phyloP scores from a whole-genome alignment of 2,113 vertebrate genomes.

The Edolisoma coerulescens region DNA sequence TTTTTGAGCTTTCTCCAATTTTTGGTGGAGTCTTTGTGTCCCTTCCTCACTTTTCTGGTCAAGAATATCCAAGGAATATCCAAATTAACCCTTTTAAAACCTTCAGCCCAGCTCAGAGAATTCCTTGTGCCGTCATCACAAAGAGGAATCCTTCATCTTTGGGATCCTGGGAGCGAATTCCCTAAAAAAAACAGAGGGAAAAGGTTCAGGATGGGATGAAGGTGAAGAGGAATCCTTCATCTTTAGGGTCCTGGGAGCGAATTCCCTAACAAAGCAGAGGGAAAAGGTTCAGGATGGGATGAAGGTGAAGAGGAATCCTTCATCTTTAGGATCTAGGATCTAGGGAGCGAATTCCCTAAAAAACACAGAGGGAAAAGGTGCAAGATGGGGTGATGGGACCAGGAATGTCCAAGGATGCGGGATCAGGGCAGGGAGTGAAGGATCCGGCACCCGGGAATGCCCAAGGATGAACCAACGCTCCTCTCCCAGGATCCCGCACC shows the following conservation, averaged over 20 bases:
- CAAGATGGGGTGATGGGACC: neutral
- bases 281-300: no score
- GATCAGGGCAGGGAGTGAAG: neutral
- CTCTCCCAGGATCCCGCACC: neutral
- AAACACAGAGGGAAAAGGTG: no score
- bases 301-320: no score
- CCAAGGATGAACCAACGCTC: neutral
- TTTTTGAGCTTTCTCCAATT: neutral
- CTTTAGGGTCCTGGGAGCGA: no score
- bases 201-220: neutral
- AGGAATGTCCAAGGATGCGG: neutral
- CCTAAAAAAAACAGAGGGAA: neutral
- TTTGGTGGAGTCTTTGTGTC: neutral
- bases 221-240: no score
- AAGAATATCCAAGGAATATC: neutral
- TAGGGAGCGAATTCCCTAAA: no score
- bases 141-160: neutral
- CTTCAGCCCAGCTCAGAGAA: neutral
- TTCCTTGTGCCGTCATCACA: neutral
- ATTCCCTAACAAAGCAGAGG: no score
- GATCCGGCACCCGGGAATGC: neutral
- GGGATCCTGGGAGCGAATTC: neutral
- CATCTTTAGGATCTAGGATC: no score
- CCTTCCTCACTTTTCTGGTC: neutral
- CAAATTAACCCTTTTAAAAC: neutral